These are phyloP conservation scores for Papilio polytes DNA, from an alignment of 1,140 invertebrate genomes.

Conservation along the genomic window DNA sequence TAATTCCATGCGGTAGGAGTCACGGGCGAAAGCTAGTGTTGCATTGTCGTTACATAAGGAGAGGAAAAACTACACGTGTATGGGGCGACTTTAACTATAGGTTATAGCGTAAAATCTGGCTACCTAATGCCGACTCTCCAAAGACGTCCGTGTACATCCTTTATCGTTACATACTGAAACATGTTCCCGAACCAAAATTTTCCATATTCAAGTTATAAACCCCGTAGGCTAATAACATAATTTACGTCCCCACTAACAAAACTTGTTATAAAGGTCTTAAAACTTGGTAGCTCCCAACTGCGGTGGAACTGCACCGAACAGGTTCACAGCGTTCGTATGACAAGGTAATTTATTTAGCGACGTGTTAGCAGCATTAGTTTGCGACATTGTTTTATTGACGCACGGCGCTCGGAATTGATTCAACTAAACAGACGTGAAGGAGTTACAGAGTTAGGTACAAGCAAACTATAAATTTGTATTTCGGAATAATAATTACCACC, in stretches of 20 bases:
- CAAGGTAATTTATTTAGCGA: conserved; percentile 36
- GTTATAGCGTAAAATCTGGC: too few relatives aligned
- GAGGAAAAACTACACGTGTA: too few relatives aligned
- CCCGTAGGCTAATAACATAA: conserved; percentile 13
- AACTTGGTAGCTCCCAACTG: conserved; percentile 8
- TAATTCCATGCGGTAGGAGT: too few relatives aligned
- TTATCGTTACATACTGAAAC: not conserved
- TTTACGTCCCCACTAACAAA: conserved; percentile 20
- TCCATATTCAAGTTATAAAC: not conserved
- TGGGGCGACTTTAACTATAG: too few relatives aligned
- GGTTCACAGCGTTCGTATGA: conserved; percentile 22
- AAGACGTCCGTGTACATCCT: too few relatives aligned
- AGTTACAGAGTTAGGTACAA: not conserved
- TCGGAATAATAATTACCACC: too few relatives aligned
- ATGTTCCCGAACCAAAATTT: not conserved
- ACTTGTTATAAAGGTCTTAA: conserved; percentile 26
- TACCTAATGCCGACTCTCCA: too few relatives aligned
- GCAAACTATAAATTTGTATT: not conserved
- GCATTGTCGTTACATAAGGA: too few relatives aligned
- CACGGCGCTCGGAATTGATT: conserved; percentile 32
- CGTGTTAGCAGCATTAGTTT: conserved; percentile 34
- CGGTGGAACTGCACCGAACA: conserved; percentile 17
- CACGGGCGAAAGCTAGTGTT: too few relatives aligned
- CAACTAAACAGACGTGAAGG: conserved; percentile 34
- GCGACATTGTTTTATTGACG: conserved; percentile 38